phyloP scores from a whole-genome alignment of 2,113 vertebrate species.

The Elgaria multicarinata region DNA sequence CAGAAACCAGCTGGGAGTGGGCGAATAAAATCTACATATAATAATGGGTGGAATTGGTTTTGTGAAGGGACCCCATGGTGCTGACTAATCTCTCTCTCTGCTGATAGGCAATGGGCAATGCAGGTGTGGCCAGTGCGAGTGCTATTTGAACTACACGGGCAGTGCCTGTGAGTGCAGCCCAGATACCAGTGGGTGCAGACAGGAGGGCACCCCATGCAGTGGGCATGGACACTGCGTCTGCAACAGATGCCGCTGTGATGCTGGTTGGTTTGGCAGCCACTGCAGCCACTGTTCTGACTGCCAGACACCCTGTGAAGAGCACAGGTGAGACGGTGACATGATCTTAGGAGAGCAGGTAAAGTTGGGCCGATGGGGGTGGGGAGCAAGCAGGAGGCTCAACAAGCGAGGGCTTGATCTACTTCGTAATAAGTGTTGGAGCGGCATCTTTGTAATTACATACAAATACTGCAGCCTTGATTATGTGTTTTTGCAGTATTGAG shows the following conservation, averaged over 20 bases:
- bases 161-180: slow-evolving; percentile 73
- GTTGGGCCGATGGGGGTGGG: not conserved
- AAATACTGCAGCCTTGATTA: no score
- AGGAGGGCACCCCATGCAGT: slow-evolving; percentile 58
- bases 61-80: not conserved
- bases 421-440: not conserved
- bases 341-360: not conserved
- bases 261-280: slow-evolving; percentile 62
- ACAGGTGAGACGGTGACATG: slow-evolving; percentile 38
- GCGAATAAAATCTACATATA: not conserved
- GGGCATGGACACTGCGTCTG: slow-evolving; percentile 75
- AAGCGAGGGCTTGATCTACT: no score
- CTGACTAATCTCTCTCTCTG: not conserved
- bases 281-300: slow-evolving; percentile 71
- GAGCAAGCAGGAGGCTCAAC: not conserved
- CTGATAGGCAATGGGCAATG: slow-evolving; percentile 74
- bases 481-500: no score
- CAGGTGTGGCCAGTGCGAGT: slow-evolving; percentile 74
- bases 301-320: slow-evolving; percentile 58
- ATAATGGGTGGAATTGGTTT: not conserved
- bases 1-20: not conserved
- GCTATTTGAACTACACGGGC: slow-evolving; percentile 65
- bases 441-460: no score
- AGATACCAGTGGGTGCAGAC: slow-evolving; percentile 53
- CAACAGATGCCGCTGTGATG: slow-evolving; percentile 74